Percentiles rank a stretch among this genome's conserved stretches.
These are phyloP conservation scores for Pseudomyrmex dendroicus DNA, from an alignment of 1,140 invertebrate genomes.

Conservation along the genomic window DNA sequence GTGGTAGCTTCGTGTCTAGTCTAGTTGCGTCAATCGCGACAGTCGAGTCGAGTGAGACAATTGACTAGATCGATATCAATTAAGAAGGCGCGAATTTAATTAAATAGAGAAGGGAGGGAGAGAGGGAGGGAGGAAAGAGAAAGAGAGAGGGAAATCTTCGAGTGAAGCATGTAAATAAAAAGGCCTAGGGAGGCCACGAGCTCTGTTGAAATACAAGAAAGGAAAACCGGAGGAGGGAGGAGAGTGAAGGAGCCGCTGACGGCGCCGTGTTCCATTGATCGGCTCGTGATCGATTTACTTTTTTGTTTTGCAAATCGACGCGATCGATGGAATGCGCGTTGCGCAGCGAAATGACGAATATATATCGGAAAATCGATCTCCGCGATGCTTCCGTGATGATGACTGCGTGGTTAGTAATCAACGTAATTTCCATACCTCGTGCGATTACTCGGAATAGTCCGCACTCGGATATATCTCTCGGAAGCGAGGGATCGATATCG, in stretches of 20 bases:
- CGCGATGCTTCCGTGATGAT: constrained; percentile 52
- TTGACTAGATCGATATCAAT: constrained; percentile 34
- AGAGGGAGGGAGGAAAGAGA: too few species aligned
- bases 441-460: not conserved
- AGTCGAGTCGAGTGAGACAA: constrained; percentile 37
- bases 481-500: constrained; percentile 32
- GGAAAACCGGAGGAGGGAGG: constrained; percentile 21
- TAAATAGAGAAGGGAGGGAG: not conserved
- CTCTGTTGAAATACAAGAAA: constrained; percentile 27
- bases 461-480: constrained; percentile 22
- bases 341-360: not conserved
- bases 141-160: constrained; percentile 50
- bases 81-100: constrained; percentile 19
- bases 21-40: constrained; percentile 28
- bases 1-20: not conserved
- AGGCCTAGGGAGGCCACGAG: constrained; percentile 12
- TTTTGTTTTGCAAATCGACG: constrained; percentile 5
- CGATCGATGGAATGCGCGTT: constrained; percentile 12
- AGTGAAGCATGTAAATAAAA: constrained; percentile 65
- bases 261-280: constrained; percentile 40
- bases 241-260: constrained; percentile 15
- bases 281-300: not conserved
- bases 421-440: not conserved
- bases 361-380: constrained; percentile 6
- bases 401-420: constrained; percentile 3